Evolutionary conservation across 2,888 invertebrate genomes (phyloP).

Genomic region (Chrysodeixis includens): DNA sequence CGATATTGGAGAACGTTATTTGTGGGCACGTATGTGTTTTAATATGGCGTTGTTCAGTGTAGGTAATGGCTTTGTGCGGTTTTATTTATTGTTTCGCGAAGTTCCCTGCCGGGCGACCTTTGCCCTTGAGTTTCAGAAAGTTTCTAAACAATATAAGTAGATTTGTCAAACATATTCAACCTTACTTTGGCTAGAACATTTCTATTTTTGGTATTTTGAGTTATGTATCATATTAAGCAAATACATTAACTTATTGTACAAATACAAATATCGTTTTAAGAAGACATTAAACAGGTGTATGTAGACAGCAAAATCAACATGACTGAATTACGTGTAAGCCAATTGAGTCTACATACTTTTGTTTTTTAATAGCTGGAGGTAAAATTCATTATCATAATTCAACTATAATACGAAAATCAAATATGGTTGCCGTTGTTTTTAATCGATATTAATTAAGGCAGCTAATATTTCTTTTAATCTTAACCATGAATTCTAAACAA

Average conservation of each 20-base stretch:
- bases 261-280: not conserved
- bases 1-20: conserved; percentile 15
- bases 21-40: conserved; percentile 5
- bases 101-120: not conserved
- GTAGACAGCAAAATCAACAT: not conserved
- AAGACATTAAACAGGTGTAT: not conserved
- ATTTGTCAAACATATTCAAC: not conserved
- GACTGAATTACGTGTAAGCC: not conserved
- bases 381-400: too few relatives aligned
- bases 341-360: not conserved
- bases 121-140: not conserved
- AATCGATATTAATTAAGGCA: too few relatives aligned
- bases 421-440: too few relatives aligned
- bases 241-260: not conserved
- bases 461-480: not conserved
- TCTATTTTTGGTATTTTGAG: not conserved
- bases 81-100: not conserved
- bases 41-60: not conserved
- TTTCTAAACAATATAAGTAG: not conserved
- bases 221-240: not conserved
- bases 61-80: not conserved
- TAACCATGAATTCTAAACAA: not conserved
- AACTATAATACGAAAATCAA: too few relatives aligned
- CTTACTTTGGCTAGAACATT: not conserved
- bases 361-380: not conserved